Base-by-base conservation (phyloP, 2,888 invertebrate species). In the Steinernema hermaphroditum region DNA sequence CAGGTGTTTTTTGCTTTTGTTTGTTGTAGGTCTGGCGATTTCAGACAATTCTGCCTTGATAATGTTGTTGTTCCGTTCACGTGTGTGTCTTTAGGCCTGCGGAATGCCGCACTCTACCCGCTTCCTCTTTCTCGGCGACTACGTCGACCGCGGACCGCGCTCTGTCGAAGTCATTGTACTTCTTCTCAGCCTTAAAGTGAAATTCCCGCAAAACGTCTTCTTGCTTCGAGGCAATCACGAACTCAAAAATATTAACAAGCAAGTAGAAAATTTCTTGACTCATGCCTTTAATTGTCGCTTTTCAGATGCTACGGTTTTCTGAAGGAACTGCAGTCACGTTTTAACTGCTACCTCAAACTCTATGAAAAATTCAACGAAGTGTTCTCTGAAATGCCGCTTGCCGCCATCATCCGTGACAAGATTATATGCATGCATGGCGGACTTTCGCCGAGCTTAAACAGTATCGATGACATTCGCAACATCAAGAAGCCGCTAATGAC, bases 181-280 rank as follows among this genome's bases (percentile, higher is more conserved):
- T 14, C 72, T 83, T 14, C 73, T 82, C 9, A 79, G 79, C 27
- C 75, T 78, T 24, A 78, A 81, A 49, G 46, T 84, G 29, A 75
- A 77, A n/a, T 75, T 77, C n/a, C 83, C 83, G 12, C 78, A 75
- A n/a, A 80, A 75, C 41, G 73, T 83, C 71, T 78, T 74, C 68
- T 72, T 83, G 9, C 73, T 83, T 27, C 77, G 83, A 19, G 83
- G 83, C 22, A 83, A 83, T 72, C 83, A 83, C 70, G 83, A 83
- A 46, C 71, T 84, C 57, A 72, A 69, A 49, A 79, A 80, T 14
- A 82, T 82, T 73, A 82, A 82, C 73, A 82, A 77, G 81, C 80
- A 41, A 32, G 69, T 16, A 19, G 2, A 46, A 46, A 46, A 16
- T 46, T 46, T 4, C 19, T 16, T 41, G 16, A 12, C 16, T 41